Base-by-base conservation (phyloP, 2,888 invertebrate species). In the Drosophila kuntzei region DNA sequence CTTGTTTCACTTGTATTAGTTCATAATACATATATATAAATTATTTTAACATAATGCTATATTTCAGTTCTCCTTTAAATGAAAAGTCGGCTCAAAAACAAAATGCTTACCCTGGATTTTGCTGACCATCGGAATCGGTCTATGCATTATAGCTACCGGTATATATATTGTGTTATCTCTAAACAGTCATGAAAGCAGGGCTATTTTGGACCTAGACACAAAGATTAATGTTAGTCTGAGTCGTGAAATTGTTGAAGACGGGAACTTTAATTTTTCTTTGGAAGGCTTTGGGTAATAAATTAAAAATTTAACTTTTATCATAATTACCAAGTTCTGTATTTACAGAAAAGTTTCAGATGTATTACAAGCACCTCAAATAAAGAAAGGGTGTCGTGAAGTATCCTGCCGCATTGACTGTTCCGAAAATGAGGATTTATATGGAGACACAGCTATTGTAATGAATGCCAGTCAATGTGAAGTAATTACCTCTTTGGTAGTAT, bases 71-170 rank as follows among this genome's bases (percentile, higher is more conserved):
- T 3, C 6, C 4, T 22, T 14, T 9, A 20, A 51, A 12, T 12
- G 1, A 11, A 2, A 49, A 3, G 37, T 32, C 25, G 67, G 66
- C 25, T 66, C 32, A 1, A 69, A 54, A 25, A 66, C 76, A 4
- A 75, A 79, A 47, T 46, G 80, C 4, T 49, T 73, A 12, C 79
- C 80, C 11, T 87, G 89, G 79, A 16, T 81, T 11, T 39, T 90
- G 0, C 9, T 90, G 8, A 71, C 64, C 1, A 2, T 62, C 3
- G 77, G 78, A 4, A 27, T 80, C 4, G 87, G 86, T 2, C 29
- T 87, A 14, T 87, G 79, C 37, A 70, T 89, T 34, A 57, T 80
- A 20, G 53, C 58, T 4, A 44, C 61, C 12, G 71, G 69, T 3
- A 54, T 80, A 14, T 83, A 70, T 55, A 41, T 89, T 37, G 58